Evolutionary conservation across 2,113 vertebrate genomes (phyloP), one percentile per base, ranked within the genome.

Genomic region (Sander lucioperca): DNA sequence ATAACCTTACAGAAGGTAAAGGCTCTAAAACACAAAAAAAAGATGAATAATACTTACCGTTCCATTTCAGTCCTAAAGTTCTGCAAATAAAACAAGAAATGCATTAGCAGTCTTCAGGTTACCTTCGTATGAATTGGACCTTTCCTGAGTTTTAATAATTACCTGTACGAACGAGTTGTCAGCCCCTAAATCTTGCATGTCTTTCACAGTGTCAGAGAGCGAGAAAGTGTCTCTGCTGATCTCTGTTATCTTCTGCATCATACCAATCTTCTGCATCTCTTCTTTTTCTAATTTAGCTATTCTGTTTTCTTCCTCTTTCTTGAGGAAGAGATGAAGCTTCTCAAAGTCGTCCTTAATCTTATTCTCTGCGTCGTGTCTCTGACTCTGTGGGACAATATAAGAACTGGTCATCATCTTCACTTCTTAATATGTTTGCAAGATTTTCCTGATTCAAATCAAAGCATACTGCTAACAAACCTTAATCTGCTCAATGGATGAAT

Each of bases 341-440:
- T 69, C 7, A 51, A 86, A 80, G 1, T 85, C 59, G 18, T 79
- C 48, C 61, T 19, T 66, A 19, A 85, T 83, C 48, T 27, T 62
- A 19, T 16, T 63, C 65, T 85, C 66, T 18, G 54, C 23, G 36
- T 57, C 0, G 14, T 36, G 2, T 18, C 69, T 74, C 82, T 85
- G 74, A 5, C 1, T 48, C 78, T 80, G 57, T 15, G 39, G 27
- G 39, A 47, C 10, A n/a, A 3, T 4, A 23, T 25, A 14, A 16
- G 15, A 67, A 21, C 3, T 3, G 2, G 0, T 65, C 25, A 65
- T 33, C 21, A 25, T 54, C 33, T 23, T 30, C 15, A 23, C 3
- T 16, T 15, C 12, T 39, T 23, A 1, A 36, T 39, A 6, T 48
- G 43, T 23, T 18, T n/a, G n/a, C n/a, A 5, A n/a, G 16, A 65